phyloP scores from a whole-genome alignment of 2,113 vertebrate species.

The Gavialis gangeticus region DNA sequence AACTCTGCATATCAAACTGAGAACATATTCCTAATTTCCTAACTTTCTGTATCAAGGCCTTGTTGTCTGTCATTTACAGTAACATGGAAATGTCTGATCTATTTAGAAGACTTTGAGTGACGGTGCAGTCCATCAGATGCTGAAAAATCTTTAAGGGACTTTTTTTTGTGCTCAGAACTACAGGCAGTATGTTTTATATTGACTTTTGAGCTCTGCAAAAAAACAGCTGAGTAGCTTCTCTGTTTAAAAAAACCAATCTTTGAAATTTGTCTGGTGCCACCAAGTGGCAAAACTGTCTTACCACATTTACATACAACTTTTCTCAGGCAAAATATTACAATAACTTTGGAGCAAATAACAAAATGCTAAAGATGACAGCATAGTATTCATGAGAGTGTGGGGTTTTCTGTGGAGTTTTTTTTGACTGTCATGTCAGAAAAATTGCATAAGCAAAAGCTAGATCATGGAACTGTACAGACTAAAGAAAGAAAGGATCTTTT shows the following conservation, averaged over 20 bases:
- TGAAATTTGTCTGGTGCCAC: conserved; percentile 38
- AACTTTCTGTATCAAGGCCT: not conserved
- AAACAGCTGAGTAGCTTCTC: not conserved
- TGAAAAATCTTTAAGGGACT: not conserved
- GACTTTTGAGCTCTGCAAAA: not conserved
- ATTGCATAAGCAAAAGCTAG: not conserved
- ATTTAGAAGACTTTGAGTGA: not conserved
- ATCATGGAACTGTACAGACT: not conserved
- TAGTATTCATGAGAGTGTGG: fast-evolving
- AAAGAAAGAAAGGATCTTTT: not conserved
- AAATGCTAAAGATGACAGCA: not conserved
- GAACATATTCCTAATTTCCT: not conserved
- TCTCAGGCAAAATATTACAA: not conserved
- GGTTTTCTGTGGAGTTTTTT: not conserved
- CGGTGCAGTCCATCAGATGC: not conserved
- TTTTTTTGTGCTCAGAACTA: not conserved
- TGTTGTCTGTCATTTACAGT: not conserved
- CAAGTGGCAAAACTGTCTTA: conserved; percentile 16
- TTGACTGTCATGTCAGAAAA: not conserved
- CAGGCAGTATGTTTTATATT: not conserved
- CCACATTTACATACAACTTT: not conserved
- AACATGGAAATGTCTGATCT: not conserved
- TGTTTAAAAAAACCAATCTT: not conserved
- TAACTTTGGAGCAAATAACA: not conserved
- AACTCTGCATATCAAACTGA: not conserved